Conservation (phyloP, 2,113 vertebrate species). For the Semicossyphus pulcher region DNA sequence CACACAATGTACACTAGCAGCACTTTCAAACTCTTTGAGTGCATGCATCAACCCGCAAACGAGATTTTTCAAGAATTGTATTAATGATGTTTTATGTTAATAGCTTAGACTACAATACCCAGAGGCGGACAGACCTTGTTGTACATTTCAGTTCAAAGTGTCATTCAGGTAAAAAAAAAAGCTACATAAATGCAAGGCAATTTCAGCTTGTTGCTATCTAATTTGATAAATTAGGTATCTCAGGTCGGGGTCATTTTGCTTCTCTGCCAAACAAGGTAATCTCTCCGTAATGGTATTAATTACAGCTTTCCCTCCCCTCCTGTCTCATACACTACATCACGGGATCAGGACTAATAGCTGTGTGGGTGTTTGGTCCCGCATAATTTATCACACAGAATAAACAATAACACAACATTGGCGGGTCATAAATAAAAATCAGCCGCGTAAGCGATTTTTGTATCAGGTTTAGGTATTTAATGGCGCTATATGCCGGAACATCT, state of each 20-base stretch:
- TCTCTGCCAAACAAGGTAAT: too few relatives aligned
- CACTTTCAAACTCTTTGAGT: neutral
- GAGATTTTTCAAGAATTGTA: neutral
- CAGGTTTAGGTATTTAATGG: neutral
- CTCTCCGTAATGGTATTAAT: conserved; percentile 65
- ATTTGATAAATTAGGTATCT: conserved; percentile 41
- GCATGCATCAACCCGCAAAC: neutral
- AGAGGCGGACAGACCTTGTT: neutral
- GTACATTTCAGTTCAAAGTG: neutral
- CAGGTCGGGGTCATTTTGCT: too few relatives aligned
- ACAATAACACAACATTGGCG: neutral
- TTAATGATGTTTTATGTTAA: conserved; percentile 4
- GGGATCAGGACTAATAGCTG: conserved; percentile 21
- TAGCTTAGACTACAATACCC: neutral
- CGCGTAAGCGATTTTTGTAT: too few relatives aligned
- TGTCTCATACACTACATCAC: too few relatives aligned
- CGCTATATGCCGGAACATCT: conserved; percentile 22
- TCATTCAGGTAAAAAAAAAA: conserved; percentile 7
- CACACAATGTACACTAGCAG: neutral
- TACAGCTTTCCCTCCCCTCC: conserved; percentile 22
- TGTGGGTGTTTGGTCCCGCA: conserved; percentile 6
- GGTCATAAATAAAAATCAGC: too few relatives aligned
- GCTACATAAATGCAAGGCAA: too few relatives aligned
- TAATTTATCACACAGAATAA: conserved; percentile 10
- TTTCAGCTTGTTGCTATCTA: too few relatives aligned